Base-by-base conservation (phyloP, 2,888 invertebrate genomes). In the Apamea epomidion region DNA sequence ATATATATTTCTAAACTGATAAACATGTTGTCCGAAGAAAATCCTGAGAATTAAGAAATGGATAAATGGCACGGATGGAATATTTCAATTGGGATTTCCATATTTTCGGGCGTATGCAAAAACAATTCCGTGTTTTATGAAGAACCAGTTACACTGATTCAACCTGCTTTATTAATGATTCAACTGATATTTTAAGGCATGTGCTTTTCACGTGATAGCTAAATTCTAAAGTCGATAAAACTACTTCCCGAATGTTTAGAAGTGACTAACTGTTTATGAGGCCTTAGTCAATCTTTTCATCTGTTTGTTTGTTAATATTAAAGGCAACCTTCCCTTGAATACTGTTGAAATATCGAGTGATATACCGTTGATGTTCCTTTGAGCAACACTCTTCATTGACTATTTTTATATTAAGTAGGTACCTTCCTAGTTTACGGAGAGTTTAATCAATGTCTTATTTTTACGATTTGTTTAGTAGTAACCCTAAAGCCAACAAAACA, bases 321-420 rank as follows among this genome's bases (percentile, higher is more conserved):
- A 78, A 87, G 88, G 81, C 78, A 93, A 90, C 95, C 95, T 95
- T 95, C 92, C 94, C 95, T 95, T 95, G 95, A 92, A 90, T 32
- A 80, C 78, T 82, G 87, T 89, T 89, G 88, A 90, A 87, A 91
- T 87, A 89, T 87, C 81, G 78, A 88, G 84, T 85, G 82, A 78
- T 84, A 65, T 64, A 62, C 70, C 32, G 64, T 54, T 65, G 65
- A 72, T 69, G 83, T 81, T 84, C 67, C 69, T 84, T 84, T 68
- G 64, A 74, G n/a, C n/a, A 73, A 45, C 29, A 60, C 68, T 83
- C 58, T 68, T 75, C 25, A 45, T 60, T 65, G 6, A 45, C 37
- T 84, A 79, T 87, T 84, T 82, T 84, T 77, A 71, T 58, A 64
- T 18, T 25, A 32, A 64, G 5, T 25, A 32, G 58, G 5, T 65